These are phyloP conservation scores for Palaemon carinicauda DNA, from an alignment of 1,140 invertebrate species.

Conservation along the genomic window DNA sequence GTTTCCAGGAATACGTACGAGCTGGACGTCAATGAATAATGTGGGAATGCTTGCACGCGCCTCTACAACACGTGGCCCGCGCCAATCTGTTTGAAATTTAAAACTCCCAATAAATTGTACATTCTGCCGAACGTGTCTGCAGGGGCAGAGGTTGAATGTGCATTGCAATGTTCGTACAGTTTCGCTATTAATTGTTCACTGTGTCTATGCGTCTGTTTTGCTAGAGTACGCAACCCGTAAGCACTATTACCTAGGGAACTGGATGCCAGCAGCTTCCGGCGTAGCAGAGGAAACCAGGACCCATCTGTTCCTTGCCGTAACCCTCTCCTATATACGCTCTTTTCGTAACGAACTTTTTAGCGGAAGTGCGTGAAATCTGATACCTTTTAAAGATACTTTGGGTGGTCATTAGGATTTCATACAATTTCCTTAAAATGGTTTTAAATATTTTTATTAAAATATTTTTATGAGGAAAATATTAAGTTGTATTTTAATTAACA, in stretches of 20 bases:
- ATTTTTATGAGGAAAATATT: too few relatives aligned
- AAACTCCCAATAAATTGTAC: conserved; percentile 21
- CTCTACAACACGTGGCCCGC: conserved; percentile 38
- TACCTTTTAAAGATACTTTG: neutral
- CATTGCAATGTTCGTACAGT: too few relatives aligned
- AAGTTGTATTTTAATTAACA: too few relatives aligned
- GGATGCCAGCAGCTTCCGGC: neutral
- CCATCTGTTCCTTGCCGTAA: neutral
- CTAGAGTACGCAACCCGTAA: neutral
- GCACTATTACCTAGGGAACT: too few relatives aligned
- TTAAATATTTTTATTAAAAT: too few relatives aligned
- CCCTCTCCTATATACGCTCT: neutral
- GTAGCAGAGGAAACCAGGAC: neutral
- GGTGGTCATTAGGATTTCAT: too few relatives aligned
- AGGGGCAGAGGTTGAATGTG: too few relatives aligned
- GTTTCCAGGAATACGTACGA: too few relatives aligned
- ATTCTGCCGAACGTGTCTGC: neutral
- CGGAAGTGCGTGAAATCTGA: conserved; percentile 29
- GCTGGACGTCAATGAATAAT: neutral
- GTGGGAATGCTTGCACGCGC: conserved; percentile 16
- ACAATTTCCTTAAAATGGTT: too few relatives aligned
- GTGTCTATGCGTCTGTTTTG: neutral
- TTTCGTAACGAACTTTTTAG: conserved; percentile 49
- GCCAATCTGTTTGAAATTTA: conserved; percentile 49
- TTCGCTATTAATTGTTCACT: neutral